Evolutionary conservation across 2,888 invertebrate genomes (phyloP).

Genomic region (Oscheius myriophilus): DNA sequence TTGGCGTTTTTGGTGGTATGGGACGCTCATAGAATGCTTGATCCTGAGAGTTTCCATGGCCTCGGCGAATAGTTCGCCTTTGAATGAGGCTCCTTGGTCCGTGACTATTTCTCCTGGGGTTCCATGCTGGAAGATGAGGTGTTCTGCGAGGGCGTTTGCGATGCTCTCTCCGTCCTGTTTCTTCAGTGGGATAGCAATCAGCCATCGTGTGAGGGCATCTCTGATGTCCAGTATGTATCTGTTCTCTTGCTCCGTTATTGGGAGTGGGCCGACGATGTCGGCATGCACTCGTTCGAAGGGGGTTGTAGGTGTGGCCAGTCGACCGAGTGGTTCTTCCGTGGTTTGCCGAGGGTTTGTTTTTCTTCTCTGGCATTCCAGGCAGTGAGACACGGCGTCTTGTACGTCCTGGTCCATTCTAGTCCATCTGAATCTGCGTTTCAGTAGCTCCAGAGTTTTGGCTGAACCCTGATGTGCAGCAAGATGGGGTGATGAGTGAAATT

Average conservation of each 20-base stretch:
- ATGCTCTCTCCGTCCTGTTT: constrained; percentile 16
- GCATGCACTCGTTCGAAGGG: constrained; percentile 31
- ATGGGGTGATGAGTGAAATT: constrained; percentile 3
- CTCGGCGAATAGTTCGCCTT: not conserved
- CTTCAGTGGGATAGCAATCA: constrained; percentile 23
- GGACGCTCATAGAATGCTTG: constrained; percentile 11
- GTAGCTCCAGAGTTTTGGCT: constrained; percentile 2
- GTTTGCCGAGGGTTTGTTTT: not conserved
- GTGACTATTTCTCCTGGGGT: constrained; percentile 17
- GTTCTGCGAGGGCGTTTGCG: constrained; percentile 3
- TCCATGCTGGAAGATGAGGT: constrained; percentile 21
- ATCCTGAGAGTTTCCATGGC: not conserved
- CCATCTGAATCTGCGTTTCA: constrained; percentile 16
- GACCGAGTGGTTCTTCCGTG: constrained; percentile 2
- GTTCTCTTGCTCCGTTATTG: constrained; percentile 30
- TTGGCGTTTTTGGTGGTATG: constrained; percentile 26
- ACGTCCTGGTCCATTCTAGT: constrained; percentile 25
- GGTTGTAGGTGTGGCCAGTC: not conserved
- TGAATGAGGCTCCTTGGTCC: constrained; percentile 15
- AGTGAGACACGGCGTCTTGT: not conserved
- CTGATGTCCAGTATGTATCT: constrained; percentile 25
- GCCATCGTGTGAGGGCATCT: constrained; percentile 32
- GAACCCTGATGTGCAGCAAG: constrained; percentile 20
- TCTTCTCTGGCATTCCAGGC: constrained; percentile 18
- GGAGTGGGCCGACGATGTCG: constrained; percentile 39